Evolutionary conservation across 1,140 invertebrate species (phyloP).

Genomic region (Agrypnia vestita): DNA sequence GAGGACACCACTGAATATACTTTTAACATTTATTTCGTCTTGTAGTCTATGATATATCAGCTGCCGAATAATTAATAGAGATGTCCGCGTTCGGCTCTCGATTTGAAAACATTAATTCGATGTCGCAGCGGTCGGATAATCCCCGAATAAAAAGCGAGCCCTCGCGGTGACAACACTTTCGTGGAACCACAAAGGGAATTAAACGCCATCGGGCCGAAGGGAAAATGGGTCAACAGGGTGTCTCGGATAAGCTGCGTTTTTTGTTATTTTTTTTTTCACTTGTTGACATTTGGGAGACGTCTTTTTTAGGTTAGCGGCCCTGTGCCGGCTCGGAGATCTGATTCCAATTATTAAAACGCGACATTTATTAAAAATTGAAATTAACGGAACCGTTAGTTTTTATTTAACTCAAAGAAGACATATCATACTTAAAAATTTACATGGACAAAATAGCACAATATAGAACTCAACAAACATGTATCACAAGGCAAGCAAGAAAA

Average conservation of each 20-base stretch:
- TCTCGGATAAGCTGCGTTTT: background rate
- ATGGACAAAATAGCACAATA: too few species aligned
- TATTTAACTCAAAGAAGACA: too few species aligned
- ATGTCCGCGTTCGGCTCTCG: background rate
- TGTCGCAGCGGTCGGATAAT: slow-evolving; percentile 33
- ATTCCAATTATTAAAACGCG: background rate
- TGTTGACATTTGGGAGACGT: background rate
- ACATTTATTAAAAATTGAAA: background rate
- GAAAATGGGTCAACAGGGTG: slow-evolving; percentile 31
- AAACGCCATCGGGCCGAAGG: background rate
- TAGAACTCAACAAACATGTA: too few species aligned
- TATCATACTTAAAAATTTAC: too few species aligned
- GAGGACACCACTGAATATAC: too few species aligned
- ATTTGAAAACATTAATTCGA: background rate
- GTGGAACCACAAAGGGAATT: slow-evolving; percentile 6
- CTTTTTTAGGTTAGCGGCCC: background rate
- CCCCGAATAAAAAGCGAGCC: slow-evolving; percentile 10
- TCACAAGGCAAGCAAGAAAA: too few species aligned
- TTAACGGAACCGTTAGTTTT: background rate
- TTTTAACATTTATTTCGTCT: background rate
- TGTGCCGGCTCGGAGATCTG: background rate
- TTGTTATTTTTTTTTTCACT: background rate
- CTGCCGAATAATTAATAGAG: background rate
- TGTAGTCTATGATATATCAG: background rate
- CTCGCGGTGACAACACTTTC: slow-evolving; percentile 40